Conservation (phyloP, 37 sponge, comb jelly and placozoan species). For the Dysidea cf. avara region DNA sequence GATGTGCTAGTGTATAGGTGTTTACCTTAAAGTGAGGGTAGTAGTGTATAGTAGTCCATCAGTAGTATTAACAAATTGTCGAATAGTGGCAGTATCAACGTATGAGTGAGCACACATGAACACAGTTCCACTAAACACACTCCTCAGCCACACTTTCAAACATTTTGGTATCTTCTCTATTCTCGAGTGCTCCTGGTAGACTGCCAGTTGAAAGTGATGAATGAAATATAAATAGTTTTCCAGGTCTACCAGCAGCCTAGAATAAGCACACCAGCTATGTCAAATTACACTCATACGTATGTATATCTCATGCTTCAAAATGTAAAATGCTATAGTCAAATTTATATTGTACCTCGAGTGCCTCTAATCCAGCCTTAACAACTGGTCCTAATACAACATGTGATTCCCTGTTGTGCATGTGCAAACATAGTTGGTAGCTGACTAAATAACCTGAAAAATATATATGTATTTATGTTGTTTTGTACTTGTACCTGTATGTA, state of each 20-base stretch:
- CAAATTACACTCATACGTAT: no score
- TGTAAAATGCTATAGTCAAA: no score
- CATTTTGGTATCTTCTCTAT: constrained; percentile 87
- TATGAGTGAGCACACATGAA: constrained; percentile 83
- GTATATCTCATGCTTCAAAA: no score
- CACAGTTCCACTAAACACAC: no score
- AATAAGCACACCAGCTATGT: background rate
- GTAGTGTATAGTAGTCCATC: constrained; percentile 86
- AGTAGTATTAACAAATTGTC: constrained; percentile 66
- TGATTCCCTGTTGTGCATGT: constrained; percentile 37
- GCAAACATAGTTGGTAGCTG: constrained; percentile 85
- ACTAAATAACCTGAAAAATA: constrained; percentile 75
- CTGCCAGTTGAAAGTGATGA: constrained; percentile 72
- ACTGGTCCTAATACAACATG: constrained; percentile 77
- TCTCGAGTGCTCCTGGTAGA: constrained; percentile 89
- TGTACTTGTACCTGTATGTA: no score
- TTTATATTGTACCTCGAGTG: constrained; percentile 74
- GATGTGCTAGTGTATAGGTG: background rate
- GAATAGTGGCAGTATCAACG: constrained; percentile 87
- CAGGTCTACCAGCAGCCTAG: constrained; percentile 80
- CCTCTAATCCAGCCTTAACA: constrained; percentile 86
- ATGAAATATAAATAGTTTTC: constrained; percentile 92
- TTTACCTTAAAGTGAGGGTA: constrained; percentile 73
- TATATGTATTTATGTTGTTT: no score
- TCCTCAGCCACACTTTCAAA: no score